Base-by-base conservation (phyloP, 2,797 vertebrate genomes). In the Selene dorsalis region DNA sequence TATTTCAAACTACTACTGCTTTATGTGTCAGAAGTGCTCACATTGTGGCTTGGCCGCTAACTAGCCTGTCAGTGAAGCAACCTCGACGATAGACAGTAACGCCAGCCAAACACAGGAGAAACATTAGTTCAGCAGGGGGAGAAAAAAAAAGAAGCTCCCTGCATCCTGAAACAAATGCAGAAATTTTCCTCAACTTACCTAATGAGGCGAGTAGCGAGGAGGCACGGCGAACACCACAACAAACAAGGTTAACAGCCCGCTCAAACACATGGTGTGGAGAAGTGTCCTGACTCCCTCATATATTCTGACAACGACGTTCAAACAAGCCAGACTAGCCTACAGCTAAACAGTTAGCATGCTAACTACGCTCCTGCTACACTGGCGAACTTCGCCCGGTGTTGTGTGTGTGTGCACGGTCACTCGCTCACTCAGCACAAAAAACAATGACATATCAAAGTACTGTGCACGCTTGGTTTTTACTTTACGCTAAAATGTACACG, bases 321-420 rank as follows among this genome's bases (percentile, higher is more conserved):
- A 63, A 1, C 75, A 80, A 80, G 80, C 16, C 73, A 64, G 24
- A 73, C 62, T 82, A 91, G 92, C 84, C 87, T 39, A 69, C 69
- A 76, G 91, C 90, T 92, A 87, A 48, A 26, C 77, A 24, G 69
- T n/a, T 93, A 94, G 91, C 93, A 90, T 93, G 91, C 91, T 93
- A 93, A 87, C 87, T 80, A 65, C 77, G 79, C 6, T 64, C 24
- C 87, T 77, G 86, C 81, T 76, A 75, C 70, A 74, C 84, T 79
- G 90, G 76, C 87, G 83, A 94, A 93, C 89, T 94, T 93, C 82
- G 89, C 89, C 89, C 85, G 81, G 84, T 88, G 87, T 88, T 87
- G 88, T 79, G 32, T 35, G 32, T 35, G 32, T 35, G 20, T 83
- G 84, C 80, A 81, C 88, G 80, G 87, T 86, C 88, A 80, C 84